Evolutionary conservation across 2,888 invertebrate genomes (phyloP).

Genomic region (Drosophila setosimentum): DNA sequence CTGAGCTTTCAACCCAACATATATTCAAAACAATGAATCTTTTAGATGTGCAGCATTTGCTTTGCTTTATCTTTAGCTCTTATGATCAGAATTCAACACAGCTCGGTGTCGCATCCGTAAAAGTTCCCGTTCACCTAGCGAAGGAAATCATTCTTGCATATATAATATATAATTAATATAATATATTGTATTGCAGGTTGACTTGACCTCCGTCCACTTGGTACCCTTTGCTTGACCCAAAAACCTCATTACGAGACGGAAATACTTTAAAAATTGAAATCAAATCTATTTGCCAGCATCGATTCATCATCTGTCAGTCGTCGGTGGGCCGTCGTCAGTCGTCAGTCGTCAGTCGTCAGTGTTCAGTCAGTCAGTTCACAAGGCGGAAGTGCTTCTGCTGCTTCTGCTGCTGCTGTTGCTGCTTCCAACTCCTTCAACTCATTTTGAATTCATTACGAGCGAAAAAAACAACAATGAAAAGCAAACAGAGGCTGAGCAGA

Average conservation of each 20-base stretch:
- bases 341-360: conserved; percentile 23
- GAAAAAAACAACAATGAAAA: conserved; percentile 18
- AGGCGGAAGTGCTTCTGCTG: conserved; percentile 38
- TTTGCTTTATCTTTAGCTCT: background rate
- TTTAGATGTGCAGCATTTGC: background rate
- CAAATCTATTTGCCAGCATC: conserved; percentile 52
- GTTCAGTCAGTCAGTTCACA: conserved; percentile 22
- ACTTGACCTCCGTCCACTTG: conserved; percentile 15
- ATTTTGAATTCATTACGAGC: conserved; percentile 56
- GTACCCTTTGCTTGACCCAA: conserved; percentile 23
- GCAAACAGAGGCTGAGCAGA: background rate
- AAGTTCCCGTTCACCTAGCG: background rate
- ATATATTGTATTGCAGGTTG: background rate
- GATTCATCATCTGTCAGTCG: conserved; percentile 46
- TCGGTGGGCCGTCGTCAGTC: conserved; percentile 5
- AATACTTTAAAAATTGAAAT: conserved; percentile 62
- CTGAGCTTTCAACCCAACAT: too few species aligned
- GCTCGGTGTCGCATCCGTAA: background rate
- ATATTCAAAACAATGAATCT: background rate
- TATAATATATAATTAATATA: background rate
- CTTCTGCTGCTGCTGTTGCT: conserved; percentile 18
- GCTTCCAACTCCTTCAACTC: conserved; percentile 42
- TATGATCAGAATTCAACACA: background rate
- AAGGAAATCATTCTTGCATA: background rate
- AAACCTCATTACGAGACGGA: conserved; percentile 68